phyloP scores from a whole-genome alignment of 2,113 vertebrate species.

The Grammomys surdaster region DNA sequence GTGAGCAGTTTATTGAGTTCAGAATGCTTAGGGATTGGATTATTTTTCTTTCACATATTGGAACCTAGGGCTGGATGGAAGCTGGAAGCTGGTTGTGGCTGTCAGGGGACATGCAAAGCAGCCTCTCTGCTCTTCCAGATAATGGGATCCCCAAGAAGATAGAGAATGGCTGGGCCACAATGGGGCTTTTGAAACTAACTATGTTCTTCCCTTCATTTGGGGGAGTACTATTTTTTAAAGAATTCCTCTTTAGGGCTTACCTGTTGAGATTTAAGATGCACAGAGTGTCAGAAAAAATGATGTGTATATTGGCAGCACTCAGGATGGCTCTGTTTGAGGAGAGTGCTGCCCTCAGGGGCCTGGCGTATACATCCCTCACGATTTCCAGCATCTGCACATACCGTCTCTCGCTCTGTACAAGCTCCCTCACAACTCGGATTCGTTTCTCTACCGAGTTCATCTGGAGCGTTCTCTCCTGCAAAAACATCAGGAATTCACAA shows the following conservation, averaged over 20 bases:
- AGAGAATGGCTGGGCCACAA: not conserved
- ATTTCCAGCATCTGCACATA: constrained; percentile 86
- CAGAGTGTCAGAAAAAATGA: constrained; percentile 87
- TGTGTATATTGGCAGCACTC: constrained; percentile 85
- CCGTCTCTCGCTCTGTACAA: constrained; percentile 87
- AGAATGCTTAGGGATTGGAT: not conserved
- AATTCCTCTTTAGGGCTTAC: constrained; percentile 64
- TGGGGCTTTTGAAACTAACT: not conserved
- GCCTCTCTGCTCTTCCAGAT: not conserved
- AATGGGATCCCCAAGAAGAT: not conserved
- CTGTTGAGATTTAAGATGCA: constrained; percentile 87
- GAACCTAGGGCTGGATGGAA: not conserved
- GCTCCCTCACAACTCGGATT: constrained; percentile 83
- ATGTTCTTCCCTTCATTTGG: not conserved
- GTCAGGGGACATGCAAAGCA: no score
- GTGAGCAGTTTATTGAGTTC: not conserved
- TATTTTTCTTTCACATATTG: not conserved
- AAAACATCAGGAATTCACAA: not conserved
- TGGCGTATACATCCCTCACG: constrained; percentile 86
- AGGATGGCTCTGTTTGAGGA: constrained; percentile 90
- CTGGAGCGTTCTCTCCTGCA: constrained; percentile 80
- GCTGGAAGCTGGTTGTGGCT: not conserved
- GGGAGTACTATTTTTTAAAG: not conserved
- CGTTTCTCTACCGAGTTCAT: constrained; percentile 80
- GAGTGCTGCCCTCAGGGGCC: constrained; percentile 88